Evolutionary conservation across 2,113 vertebrate genomes (phyloP).

Genomic region (Casuarius casuarius): DNA sequence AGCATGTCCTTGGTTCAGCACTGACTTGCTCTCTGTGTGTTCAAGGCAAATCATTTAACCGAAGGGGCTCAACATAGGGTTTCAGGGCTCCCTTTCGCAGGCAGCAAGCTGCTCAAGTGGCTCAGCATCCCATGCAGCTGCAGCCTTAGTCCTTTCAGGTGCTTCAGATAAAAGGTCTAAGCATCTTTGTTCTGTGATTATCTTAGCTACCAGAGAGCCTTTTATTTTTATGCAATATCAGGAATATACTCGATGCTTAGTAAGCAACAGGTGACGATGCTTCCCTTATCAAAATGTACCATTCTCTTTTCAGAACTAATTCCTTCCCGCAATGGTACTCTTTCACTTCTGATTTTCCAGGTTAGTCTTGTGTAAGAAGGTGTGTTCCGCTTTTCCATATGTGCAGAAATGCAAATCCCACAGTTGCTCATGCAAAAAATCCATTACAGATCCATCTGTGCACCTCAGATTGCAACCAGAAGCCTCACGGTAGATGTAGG

Average conservation of each 20-base stretch:
- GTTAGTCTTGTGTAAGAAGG: neutral
- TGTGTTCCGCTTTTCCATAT: neutral
- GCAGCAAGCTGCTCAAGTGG: neutral
- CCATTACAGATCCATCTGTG: neutral
- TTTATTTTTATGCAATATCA: accelerated
- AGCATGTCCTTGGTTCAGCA: neutral
- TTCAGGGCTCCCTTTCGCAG: neutral
- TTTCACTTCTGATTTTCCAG: neutral
- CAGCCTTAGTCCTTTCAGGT: neutral
- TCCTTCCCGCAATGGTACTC: neutral
- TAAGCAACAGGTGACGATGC: neutral
- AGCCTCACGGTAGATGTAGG: neutral
- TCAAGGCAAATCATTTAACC: neutral
- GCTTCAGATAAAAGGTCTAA: neutral
- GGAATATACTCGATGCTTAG: neutral
- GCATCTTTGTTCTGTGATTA: neutral
- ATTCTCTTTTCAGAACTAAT: neutral
- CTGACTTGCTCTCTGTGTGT: accelerated
- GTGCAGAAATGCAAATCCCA: neutral
- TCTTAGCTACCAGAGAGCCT: neutral
- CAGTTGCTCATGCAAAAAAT: neutral
- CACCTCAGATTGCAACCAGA: neutral
- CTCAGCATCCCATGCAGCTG: neutral
- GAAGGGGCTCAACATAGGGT: accelerated
- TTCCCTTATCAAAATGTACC: neutral